Base-by-base conservation (phyloP, 2,113 vertebrate species). In the Naja naja region DNA sequence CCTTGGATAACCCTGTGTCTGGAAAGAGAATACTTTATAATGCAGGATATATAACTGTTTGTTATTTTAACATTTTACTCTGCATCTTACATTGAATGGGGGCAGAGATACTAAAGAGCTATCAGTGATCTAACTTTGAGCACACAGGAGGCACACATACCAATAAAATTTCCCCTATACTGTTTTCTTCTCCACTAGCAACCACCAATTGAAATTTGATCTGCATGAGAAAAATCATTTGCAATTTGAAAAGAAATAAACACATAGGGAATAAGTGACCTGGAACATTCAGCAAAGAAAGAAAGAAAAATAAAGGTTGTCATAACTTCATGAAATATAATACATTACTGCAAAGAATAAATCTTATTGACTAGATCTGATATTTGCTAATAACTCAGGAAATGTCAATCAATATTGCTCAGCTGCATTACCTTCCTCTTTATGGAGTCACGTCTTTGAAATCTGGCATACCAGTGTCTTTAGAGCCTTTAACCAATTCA, bases 401-500 rank as follows among this genome's bases (percentile, higher is more conserved):
- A 55, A 22, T 27, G 69, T 74, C 69, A 34, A n/a, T 34, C n/a
- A 74, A 5, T 34, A 74, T 74, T 74, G 5, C n/a, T 74, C n/a
- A 18, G 30, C 4, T 74, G 64, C 14, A 34, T 74, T 74, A 14
- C 14, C 64, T n/a, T 74, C 10, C 14, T 74, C 30, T 18, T 74
- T 74, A 74, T 74, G 34, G 34, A 60, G 27, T n/a, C 55, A 27
- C 54, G 47, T 8, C 10, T 93, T 92, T 89, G 91, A 92, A 96
- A 90, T 12, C 2, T 85, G 30, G n/a, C 64, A 11, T 43, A 85
- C 89, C 55, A 64, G 54, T 87, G 1, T 16, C 94, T 89, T 93
- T 74, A 27, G 39, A 92, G 81, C 69, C 52, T 7, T 95, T 69
- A 94, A 93, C n/a, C 53, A 94, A 93, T 47, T 55, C 60, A 92